Base-by-base conservation (phyloP, 1,140 invertebrate species). In the Meloidogyne exigua region DNA sequence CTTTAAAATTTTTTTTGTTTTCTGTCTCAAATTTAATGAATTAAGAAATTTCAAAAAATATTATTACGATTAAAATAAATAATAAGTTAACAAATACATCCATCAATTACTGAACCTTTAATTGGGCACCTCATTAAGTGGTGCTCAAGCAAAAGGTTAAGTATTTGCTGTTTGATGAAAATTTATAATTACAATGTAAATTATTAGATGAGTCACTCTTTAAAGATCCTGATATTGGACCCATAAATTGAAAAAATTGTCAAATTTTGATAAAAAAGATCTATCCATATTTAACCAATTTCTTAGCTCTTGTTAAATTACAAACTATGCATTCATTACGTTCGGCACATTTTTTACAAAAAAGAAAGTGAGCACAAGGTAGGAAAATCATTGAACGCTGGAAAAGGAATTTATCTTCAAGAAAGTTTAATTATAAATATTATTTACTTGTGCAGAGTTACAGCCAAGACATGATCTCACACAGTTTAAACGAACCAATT, bases 351-450 rank as follows among this genome's bases (percentile, higher is more conserved):
- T 44, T 49, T 44, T 15, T 21, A 28, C 69, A 71, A 28, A 44
- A 49, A 62, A 71, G 69, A 42, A 71, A 71, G 2, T 71, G 69
- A 28, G 44, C 44, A 62, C 69, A 71, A 44, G 69, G 69, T 18
- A 62, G 28, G 36, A 71, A 71, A 62, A 71, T 44, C 0, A 71
- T n/a, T 28, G 69, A 42, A 11, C 69, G 69, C 69, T 71, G 15
- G 36, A 71, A 71, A n/a, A 7, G 7, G 21, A n/a, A 42, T 13
- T 42, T 11, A 68, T 1, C 9, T 68, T 23, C 4, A 3, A 28
- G 1, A 70, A 42, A 15, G n/a, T 15, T 44, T 15, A 32, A 32
- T 3, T 32, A n/a, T 44, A 21, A 26, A 18, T 39, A 39, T 7
- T 39, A 25, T 28, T 25, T 23, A 49, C 36, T 12, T 39, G 68